Conservation (phyloP, 2,797 vertebrate genomes). For the Tragopan temminckii region DNA sequence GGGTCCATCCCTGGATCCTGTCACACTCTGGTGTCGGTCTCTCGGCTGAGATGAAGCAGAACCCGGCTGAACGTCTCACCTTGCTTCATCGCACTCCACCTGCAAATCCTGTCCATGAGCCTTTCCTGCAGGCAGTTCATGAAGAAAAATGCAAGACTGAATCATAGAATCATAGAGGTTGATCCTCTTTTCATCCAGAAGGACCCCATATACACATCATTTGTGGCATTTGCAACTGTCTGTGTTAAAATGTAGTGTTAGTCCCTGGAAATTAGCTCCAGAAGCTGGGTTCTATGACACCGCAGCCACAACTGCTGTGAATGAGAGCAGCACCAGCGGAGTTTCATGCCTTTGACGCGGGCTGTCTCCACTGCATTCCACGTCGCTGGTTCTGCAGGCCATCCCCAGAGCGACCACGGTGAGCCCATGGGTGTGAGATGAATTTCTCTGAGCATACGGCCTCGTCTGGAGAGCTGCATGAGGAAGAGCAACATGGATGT, state of each 20-base stretch:
- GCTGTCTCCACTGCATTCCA: neutral
- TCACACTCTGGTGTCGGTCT: neutral
- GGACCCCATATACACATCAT: neutral
- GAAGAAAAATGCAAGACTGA: neutral
- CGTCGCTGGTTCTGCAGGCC: neutral
- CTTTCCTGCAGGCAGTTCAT: neutral
- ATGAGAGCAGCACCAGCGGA: neutral
- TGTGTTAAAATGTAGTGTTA: neutral
- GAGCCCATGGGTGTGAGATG: neutral
- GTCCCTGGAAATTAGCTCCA: neutral
- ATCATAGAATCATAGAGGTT: no score
- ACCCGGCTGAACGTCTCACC: neutral
- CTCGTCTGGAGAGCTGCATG: no score
- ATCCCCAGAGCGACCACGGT: neutral
- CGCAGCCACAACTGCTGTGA: accelerated
- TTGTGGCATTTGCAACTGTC: neutral
- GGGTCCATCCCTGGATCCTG: neutral
- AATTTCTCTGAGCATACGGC: neutral
- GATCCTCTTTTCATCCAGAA: neutral
- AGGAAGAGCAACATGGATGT: neutral
- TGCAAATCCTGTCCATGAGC: neutral
- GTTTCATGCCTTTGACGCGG: neutral
- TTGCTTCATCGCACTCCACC: neutral
- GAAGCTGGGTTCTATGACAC: accelerated
- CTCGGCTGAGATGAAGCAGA: neutral